Evolutionary conservation across 23 tunicate genomes (phyloP), one percentile per base, ranked within the genome.

Genomic region (Diplosoma virens): DNA sequence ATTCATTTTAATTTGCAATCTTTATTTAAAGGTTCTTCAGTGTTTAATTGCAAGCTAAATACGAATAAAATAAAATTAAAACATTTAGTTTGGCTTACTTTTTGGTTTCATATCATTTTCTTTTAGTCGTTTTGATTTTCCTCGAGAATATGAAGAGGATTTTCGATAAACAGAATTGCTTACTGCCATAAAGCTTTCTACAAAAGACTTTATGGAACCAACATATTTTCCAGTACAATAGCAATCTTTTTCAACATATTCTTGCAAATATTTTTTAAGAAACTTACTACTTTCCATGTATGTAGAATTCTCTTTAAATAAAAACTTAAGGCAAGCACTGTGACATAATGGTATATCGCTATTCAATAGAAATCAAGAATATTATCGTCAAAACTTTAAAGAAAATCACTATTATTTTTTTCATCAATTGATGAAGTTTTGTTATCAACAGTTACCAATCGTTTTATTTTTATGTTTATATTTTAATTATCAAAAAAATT

Each of bases 91-190:
- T 45, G 52, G 72, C 67, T 30, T 67, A 86, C 93, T 72, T 80
- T 79, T 71, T 64, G 55, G 25, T 3, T 59, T 60, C 25, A 77
- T 2, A 1, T 32, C 31, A 28, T 54, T 75, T 27, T 47, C 7
- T 69, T 80, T 86, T 3, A 86, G 59, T 53, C 93, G 64, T 53
- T 86, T 86, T 36, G 93, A 86, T 29, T 59, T 21, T 14, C 93
- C 93, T 59, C 79, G 60, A 17, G 26, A 53, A 34, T 86, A 86
- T 5, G 82, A 37, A 0, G 85, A 80, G 26, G 55, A 54, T 50
- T 77, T 30, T 7, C 83, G 35, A 64, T 73, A 86, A 22, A 48
- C 59, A 20, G 47, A 5, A 67, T 66, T 56, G 2, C 86, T 71
- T 2, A 59, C 67, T 22, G 81, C 75, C 37, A 86, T 60, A 37